Evolutionary conservation across 2,888 invertebrate genomes (phyloP).

Genomic region (Cheilosia grossa): DNA sequence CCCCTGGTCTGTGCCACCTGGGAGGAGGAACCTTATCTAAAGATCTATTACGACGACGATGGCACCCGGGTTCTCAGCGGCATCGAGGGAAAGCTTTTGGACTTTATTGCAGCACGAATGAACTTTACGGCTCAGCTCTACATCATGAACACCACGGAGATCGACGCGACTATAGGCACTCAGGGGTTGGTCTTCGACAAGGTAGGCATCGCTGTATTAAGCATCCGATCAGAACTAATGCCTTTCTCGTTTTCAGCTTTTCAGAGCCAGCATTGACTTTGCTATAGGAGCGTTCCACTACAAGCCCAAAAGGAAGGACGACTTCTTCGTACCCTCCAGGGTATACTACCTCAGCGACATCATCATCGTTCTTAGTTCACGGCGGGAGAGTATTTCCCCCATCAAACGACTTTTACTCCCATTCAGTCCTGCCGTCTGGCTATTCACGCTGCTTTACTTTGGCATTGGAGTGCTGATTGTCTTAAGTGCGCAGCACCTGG

Average conservation of each 20-base stretch:
- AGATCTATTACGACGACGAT: no score
- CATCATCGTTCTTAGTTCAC: slow-evolving; percentile 78
- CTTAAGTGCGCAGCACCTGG: slow-evolving; percentile 52
- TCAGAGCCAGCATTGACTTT: slow-evolving; percentile 76
- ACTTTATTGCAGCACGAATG: no score
- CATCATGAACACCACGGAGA: no score
- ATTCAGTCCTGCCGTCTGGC: slow-evolving; percentile 77
- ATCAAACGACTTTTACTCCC: slow-evolving; percentile 79
- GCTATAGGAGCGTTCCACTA: slow-evolving; percentile 78
- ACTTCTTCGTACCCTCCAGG: slow-evolving; percentile 77
- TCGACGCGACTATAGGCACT: no score
- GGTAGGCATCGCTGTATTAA: slow-evolving; percentile 63
- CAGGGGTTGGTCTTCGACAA: slow-evolving; percentile 76
- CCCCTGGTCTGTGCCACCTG: no score
- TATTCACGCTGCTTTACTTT: slow-evolving; percentile 71
- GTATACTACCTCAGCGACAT: slow-evolving; percentile 78
- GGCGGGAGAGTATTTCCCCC: slow-evolving; percentile 75
- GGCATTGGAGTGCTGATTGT: slow-evolving; percentile 66
- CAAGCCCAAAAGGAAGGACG: no score
- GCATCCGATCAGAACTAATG: background rate
- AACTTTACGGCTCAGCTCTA: no score
- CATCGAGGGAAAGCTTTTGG: no score
- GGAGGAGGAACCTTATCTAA: no score
- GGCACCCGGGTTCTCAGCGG: no score
- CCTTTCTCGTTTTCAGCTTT: slow-evolving; percentile 76